Conservation (phyloP, 2,113 vertebrate species). For the Globicephala melas region DNA sequence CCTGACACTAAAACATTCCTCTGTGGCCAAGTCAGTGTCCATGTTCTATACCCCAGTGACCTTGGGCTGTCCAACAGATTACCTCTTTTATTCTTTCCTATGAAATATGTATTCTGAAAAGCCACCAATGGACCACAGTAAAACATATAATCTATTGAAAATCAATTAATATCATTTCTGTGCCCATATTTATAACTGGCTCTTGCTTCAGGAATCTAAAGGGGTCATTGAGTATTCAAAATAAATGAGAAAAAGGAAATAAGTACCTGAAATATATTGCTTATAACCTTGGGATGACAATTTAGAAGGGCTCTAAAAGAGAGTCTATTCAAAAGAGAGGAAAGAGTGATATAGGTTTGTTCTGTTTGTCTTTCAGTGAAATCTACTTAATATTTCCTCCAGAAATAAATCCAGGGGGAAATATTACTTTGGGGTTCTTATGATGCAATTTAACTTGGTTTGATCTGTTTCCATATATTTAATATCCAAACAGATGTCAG, state of each 20-base stretch:
- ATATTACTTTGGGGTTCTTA: constrained; percentile 25
- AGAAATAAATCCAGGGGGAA: background rate
- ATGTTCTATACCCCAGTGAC: background rate
- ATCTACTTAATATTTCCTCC: constrained; percentile 35
- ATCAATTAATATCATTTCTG: background rate
- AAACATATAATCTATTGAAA: background rate
- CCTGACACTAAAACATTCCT: background rate
- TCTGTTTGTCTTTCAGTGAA: constrained; percentile 29
- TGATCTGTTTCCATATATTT: constrained; percentile 12
- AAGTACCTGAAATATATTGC: background rate
- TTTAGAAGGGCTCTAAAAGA: background rate
- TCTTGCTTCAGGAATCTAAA: background rate
- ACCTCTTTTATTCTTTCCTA: background rate
- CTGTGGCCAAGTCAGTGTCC: background rate
- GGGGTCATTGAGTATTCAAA: background rate
- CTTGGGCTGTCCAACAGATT: background rate
- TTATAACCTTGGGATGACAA: background rate
- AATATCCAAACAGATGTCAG: constrained; percentile 43
- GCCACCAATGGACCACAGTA: background rate
- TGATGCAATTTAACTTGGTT: background rate
- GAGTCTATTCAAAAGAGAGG: background rate
- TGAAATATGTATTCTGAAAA: background rate
- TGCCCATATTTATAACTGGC: background rate
- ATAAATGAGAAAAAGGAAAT: background rate
- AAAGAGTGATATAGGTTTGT: background rate